These are phyloP conservation scores for Mellivora capensis DNA, from an alignment of 2,113 vertebrate species.

Conservation along the genomic window DNA sequence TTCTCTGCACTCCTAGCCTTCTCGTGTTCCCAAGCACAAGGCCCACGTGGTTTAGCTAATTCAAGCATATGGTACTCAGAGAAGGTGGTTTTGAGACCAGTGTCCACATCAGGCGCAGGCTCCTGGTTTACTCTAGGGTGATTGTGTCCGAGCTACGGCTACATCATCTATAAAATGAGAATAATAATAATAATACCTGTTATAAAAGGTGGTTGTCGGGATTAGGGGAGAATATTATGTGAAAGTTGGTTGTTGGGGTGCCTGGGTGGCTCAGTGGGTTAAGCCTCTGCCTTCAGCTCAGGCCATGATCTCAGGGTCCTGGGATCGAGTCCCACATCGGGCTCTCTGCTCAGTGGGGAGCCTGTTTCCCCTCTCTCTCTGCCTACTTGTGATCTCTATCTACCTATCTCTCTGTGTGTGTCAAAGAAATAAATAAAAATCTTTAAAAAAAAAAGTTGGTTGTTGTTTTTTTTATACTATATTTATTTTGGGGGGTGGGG, in stretches of 20 bases:
- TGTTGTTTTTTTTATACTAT: no score
- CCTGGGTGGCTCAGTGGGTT: no score
- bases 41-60: background rate
- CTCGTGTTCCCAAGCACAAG: background rate
- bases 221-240: background rate
- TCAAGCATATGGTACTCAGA: background rate
- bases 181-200: background rate
- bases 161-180: background rate
- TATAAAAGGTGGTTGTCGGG: background rate
- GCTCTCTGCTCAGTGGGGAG: no score
- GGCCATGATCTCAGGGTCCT: no score
- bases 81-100: background rate
- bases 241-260: background rate
- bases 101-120: background rate
- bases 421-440: no score
- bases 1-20: background rate
- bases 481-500: no score
- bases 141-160: background rate
- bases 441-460: no score
- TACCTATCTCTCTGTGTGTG: no score
- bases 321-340: no score
- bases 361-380: no score
- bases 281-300: no score
- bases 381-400: no score
- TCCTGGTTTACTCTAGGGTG: background rate